phyloP scores from a whole-genome alignment of 2,888 invertebrate genomes.

The Yponomeuta evonymella region DNA sequence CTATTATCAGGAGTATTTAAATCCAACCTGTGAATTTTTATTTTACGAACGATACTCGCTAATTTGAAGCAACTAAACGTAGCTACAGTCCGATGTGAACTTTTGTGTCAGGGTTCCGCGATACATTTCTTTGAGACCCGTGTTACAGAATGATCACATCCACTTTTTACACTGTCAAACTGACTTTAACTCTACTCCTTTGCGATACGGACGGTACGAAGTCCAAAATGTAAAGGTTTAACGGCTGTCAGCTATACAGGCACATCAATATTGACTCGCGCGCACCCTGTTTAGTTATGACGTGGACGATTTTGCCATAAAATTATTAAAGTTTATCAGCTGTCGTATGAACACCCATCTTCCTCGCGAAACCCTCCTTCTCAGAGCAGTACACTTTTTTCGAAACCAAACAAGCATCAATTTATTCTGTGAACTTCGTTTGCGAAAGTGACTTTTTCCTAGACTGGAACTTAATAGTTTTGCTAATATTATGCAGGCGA shows the following conservation, averaged over 20 bases:
- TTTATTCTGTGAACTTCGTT: background rate
- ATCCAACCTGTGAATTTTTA: background rate
- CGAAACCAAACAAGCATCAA: background rate
- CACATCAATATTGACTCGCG: too few species aligned
- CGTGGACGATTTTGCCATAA: too few species aligned
- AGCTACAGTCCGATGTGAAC: background rate
- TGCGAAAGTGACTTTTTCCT: constrained; percentile 4
- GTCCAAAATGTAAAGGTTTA: too few species aligned
- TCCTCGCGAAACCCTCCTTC: background rate
- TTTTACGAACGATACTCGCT: background rate
- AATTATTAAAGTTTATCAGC: too few species aligned
- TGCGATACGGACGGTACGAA: too few species aligned
- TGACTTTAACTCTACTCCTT: too few species aligned
- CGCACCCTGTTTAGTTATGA: too few species aligned
- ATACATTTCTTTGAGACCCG: too few species aligned
- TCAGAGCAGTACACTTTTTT: background rate
- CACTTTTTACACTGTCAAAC: too few species aligned
- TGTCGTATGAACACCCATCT: background rate
- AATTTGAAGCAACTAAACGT: background rate
- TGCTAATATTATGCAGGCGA: background rate
- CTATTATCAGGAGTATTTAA: constrained; percentile 2
- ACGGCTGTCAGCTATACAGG: too few species aligned
- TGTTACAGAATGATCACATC: too few species aligned
- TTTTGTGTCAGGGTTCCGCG: too few species aligned
- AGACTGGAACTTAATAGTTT: background rate